phyloP scores from a whole-genome alignment of 2,113 vertebrate genomes.

The Mirounga angustirostris region DNA sequence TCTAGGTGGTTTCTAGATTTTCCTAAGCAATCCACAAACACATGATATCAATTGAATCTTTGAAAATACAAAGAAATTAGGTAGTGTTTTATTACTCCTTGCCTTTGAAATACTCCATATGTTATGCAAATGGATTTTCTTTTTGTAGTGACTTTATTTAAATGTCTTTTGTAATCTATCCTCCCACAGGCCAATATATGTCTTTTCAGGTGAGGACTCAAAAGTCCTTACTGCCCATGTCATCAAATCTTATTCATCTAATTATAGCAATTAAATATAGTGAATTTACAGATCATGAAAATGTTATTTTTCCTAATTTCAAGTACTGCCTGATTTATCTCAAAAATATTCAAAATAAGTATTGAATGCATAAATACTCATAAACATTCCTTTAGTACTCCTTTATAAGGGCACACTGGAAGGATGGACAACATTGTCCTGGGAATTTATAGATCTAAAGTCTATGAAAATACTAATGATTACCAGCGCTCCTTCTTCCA shows the following conservation, averaged over 20 bases:
- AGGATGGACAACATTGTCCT: not conserved
- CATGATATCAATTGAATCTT: not conserved
- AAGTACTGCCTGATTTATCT: not conserved
- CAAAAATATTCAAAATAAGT: not conserved
- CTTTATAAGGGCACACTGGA: not conserved
- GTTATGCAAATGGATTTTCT: not conserved
- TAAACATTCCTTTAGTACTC: not conserved
- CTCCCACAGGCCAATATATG: not conserved
- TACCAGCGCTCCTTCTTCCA: not conserved
- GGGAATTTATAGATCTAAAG: not conserved
- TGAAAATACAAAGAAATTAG: not conserved
- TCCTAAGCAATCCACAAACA: not conserved
- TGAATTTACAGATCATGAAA: not conserved
- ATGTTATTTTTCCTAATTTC: not conserved
- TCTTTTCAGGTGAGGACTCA: not conserved
- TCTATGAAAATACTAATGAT: not conserved
- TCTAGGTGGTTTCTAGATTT: not conserved
- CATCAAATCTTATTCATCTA: constrained; percentile 26
- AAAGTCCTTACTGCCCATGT: not conserved
- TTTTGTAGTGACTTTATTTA: not conserved
- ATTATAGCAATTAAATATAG: not conserved
- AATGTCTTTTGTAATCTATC: not conserved
- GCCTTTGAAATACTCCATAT: not conserved
- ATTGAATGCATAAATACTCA: not conserved
- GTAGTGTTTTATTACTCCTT: not conserved